Evolutionary conservation across 1,140 invertebrate genomes (phyloP), one percentile per base, ranked within the genome.

Genomic region (Drosophila navojoa): DNA sequence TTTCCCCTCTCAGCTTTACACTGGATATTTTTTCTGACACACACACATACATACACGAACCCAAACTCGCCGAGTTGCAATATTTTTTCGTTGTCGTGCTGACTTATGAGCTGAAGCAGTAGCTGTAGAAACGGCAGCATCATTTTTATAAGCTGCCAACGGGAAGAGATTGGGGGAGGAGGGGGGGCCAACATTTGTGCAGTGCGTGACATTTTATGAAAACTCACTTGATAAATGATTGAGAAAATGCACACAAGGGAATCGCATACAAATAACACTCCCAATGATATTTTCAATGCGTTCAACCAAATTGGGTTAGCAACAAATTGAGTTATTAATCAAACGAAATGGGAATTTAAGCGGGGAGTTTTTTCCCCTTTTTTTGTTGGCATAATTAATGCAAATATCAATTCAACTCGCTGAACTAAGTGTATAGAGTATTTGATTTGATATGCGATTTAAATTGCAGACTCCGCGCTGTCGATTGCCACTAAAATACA

Each of bases 161-260:
- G 45, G 58, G n/a, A n/a, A n/a, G n/a, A n/a, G n/a, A n/a, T n/a
- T n/a, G n/a, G n/a, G n/a, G n/a, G n/a, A n/a, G n/a, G n/a, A n/a
- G n/a, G n/a, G n/a, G n/a, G n/a, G n/a, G n/a, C n/a, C n/a, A n/a
- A 64, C 72, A 64, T 64, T 73, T 62, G 74, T 85, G 73, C 81
- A 86, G 63, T 85, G 81, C 81, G 81, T 85, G 81, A 80, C 77
- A 77, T 81, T 85, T 77, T 81, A 68, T 80, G 77, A 89, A 84
- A 84, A 84, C 84, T 84, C 85, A 84, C 76, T 77, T 89, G 84
- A 87, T 72, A 87, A 89, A 87, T 87, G 79, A 87, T 87, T 79
- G 70, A 59, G 25, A 69, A 54, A 67, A 68, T 53, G 73, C 59
- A 59, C 67, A 54, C 44, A 49, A 22, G 35, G 44, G 40, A 29